These are phyloP conservation scores for Noctua janthina DNA, from an alignment of 2,888 invertebrate genomes.

Conservation along the genomic window DNA sequence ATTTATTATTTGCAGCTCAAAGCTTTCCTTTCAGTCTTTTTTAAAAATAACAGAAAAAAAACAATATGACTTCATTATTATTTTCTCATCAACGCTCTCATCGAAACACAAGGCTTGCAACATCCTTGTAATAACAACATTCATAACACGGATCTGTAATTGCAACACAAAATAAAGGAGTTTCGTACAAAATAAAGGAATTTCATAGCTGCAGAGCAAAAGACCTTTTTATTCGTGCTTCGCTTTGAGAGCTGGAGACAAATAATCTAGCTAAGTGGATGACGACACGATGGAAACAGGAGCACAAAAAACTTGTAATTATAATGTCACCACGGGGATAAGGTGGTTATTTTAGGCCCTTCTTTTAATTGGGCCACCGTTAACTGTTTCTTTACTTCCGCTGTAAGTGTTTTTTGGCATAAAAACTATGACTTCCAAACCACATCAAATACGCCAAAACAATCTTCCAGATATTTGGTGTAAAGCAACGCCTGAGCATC, in stretches of 20 bases:
- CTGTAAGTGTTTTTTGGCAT: background rate
- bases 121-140: conserved; percentile 9
- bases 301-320: conserved; percentile 23
- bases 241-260: conserved; percentile 39
- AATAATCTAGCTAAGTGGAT: conserved; percentile 55
- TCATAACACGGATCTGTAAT: conserved; percentile 23
- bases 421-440: background rate
- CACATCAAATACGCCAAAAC: background rate
- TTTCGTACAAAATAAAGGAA: background rate
- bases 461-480: background rate
- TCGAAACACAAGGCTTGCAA: background rate
- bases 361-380: background rate
- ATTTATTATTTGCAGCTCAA: background rate
- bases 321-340: conserved; percentile 1
- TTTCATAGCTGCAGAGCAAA: background rate
- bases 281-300: conserved; percentile 8
- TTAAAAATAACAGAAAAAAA: background rate
- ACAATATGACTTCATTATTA: background rate
- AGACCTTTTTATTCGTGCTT: conserved; percentile 8
- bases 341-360: background rate
- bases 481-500: background rate
- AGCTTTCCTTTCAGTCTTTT: background rate
- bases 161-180: conserved; percentile 15
- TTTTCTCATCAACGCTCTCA: conserved; percentile 4
- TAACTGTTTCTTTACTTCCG: background rate